phyloP scores from a whole-genome alignment of 1,140 invertebrate genomes.

The Atta colombica region DNA sequence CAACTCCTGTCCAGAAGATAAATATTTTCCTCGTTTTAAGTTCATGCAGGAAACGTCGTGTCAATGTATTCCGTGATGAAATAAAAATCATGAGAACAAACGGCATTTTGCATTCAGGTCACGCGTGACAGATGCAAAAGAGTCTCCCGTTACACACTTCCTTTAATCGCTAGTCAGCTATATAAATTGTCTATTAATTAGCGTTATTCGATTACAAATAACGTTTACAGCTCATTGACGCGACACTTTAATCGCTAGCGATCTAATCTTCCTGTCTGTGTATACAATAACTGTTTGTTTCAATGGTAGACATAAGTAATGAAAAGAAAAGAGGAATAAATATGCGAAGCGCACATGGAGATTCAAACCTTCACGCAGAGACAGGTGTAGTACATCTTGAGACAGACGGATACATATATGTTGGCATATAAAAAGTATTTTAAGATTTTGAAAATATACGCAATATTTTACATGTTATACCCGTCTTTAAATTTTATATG shows the following conservation, averaged over 20 bases:
- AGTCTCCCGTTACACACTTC: neutral
- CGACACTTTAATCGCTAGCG: neutral
- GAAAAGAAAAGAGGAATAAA: neutral
- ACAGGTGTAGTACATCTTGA: neutral
- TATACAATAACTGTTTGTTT: neutral
- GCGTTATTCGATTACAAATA: neutral
- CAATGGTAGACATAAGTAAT: neutral
- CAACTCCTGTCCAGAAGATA: neutral
- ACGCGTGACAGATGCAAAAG: neutral
- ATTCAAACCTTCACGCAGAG: neutral
- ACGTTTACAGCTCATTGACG: constrained; percentile 15
- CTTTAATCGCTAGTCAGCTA: constrained; percentile 6
- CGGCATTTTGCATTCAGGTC: constrained; percentile 31
- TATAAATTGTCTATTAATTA: constrained; percentile 39
- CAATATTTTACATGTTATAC: neutral
- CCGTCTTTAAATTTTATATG: neutral
- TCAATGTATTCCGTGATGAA: constrained; percentile 24
- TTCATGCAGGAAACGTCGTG: constrained; percentile 23
- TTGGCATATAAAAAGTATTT: neutral
- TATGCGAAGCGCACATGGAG: neutral
- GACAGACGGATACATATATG: neutral
- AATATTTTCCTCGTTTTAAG: constrained; percentile 6
- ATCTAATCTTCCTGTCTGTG: neutral
- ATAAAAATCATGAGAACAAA: constrained; percentile 41
- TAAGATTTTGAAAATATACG: neutral